Percentiles rank a stretch among this genome's conserved stretches.
Conservation (phyloP, 2,888 invertebrate genomes). For the Apodemia zela region DNA sequence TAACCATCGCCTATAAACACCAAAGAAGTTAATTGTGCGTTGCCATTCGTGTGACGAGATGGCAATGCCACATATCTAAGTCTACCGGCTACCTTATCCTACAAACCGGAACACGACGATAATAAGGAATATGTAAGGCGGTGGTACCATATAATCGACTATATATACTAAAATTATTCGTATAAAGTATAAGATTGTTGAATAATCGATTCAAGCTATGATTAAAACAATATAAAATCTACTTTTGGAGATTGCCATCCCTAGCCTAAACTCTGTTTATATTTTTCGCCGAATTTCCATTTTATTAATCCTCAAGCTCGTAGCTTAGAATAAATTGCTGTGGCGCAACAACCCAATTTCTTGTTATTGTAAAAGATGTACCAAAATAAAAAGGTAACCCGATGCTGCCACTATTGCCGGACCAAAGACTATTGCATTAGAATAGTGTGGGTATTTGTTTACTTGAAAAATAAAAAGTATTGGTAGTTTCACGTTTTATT, state of each 20-base stretch:
- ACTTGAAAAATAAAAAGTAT: too few species aligned
- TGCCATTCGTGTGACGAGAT: too few species aligned
- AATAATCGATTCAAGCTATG: too few species aligned
- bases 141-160: too few species aligned
- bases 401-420: not conserved
- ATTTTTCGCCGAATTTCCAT: constrained; percentile 7
- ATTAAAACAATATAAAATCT: not conserved
- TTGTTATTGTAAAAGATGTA: constrained; percentile 2
- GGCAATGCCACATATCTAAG: too few species aligned
- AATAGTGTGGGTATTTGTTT: too few species aligned
- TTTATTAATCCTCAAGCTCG: constrained; percentile 7
- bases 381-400: not conserved
- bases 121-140: too few species aligned
- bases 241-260: not conserved
- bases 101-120: too few species aligned
- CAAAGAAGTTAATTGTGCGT: too few species aligned
- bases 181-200: not conserved
- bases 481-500: too few species aligned
- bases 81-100: too few species aligned
- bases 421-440: not conserved
- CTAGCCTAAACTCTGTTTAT: not conserved
- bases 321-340: not conserved
- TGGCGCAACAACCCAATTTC: not conserved
- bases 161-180: not conserved
- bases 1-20: too few species aligned